Evolutionary conservation across 2,113 vertebrate genomes (phyloP).

Genomic region (Parus major): DNA sequence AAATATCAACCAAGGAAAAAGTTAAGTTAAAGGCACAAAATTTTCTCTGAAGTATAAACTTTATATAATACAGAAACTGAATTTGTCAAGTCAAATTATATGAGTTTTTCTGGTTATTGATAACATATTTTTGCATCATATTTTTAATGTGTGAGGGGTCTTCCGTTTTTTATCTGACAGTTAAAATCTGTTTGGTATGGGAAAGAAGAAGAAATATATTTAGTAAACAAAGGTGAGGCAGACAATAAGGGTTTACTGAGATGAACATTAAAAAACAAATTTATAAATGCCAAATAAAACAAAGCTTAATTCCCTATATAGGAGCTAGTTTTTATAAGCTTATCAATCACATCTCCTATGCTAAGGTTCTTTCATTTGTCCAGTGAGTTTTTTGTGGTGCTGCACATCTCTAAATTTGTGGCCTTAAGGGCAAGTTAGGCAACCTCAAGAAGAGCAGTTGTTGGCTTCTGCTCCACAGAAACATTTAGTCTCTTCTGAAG

Average conservation of each 20-base stretch:
- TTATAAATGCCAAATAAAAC: background rate
- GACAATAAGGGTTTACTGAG: background rate
- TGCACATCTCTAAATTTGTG: background rate
- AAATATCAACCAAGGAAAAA: background rate
- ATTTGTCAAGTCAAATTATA: background rate
- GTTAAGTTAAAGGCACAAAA: background rate
- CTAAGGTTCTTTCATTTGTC: background rate
- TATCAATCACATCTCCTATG: background rate
- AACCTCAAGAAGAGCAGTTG: background rate
- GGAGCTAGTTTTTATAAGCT: background rate
- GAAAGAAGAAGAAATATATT: background rate
- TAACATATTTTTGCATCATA: accelerated
- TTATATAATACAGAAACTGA: background rate
- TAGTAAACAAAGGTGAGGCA: background rate
- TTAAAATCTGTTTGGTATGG: background rate
- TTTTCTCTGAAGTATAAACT: background rate
- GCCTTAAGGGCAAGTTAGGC: background rate
- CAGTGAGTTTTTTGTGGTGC: background rate
- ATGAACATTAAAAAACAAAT: background rate
- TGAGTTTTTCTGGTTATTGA: background rate
- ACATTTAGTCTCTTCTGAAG: background rate
- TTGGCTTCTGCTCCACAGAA: background rate
- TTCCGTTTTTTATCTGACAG: background rate
- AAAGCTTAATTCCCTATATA: background rate
- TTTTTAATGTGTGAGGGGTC: accelerated